Evolutionary conservation across 2,888 invertebrate species (phyloP), one percentile per base, ranked within the genome.

Genomic region (Diaperis boleti): DNA sequence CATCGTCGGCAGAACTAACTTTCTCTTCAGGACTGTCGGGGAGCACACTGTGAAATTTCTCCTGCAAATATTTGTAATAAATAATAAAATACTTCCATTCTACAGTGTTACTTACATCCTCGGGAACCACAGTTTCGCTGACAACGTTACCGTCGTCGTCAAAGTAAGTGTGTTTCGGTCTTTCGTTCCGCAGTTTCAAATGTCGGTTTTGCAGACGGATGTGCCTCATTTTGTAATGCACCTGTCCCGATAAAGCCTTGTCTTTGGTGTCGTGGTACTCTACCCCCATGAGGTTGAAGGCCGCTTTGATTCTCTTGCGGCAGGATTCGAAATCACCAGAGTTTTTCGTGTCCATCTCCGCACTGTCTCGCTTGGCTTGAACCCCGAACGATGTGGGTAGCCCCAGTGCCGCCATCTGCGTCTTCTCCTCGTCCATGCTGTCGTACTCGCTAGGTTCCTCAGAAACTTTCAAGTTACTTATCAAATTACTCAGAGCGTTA

Each of bases 211-310:
- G 86, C 35, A 83, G 78, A 64, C 86, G 84, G 1, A 86, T 84
- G 62, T 87, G 82, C 17, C 85, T 84, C 77, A 89, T 89, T 59
- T 86, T 85, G 74, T 88, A 90, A 35, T 88, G 84, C 5, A 91
- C 84, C 67, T 85, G 84, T 0, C 89, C 90, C 69, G 81, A 82
- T 52, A 78, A 59, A 29, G 68, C 81, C 2, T 80, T 76, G 0
- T 79, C 77, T 0, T 78, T 55, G 5, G 81, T 74, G 26, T 84
- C 75, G 11, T 72, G 54, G 59, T 75, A 78, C 61, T 81, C 79
- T 59, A 85, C 85, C 0, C 89, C 90, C 85, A 91, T 88, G 57
- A 88, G 79, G 69, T 86, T 85, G 71, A 91, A 88, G 0, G 89
- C 89, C 8, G 85, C 83, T 70, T 86, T 87, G 8, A 89, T 85